A percentile compares a stretch with the other conserved stretches of the same genome.
Conservation (phyloP, 2,113 vertebrate genomes). For the Cichladusa arquata region DNA sequence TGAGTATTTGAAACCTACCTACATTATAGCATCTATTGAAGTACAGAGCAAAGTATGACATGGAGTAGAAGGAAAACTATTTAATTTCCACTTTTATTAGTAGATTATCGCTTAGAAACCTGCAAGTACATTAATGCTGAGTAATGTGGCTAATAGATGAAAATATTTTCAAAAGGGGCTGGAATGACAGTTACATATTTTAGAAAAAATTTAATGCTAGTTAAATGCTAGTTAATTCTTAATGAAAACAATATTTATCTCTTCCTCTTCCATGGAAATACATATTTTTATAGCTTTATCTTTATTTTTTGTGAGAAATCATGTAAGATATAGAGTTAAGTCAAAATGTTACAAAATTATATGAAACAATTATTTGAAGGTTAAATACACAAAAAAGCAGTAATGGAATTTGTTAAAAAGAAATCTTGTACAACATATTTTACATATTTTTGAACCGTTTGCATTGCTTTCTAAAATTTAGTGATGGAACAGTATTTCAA, state of each 20-base stretch:
- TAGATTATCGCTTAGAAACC: neutral
- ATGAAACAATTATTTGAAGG: neutral
- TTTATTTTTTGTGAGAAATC: neutral
- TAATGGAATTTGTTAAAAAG: neutral
- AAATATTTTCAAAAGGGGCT: neutral
- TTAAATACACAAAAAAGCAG: neutral
- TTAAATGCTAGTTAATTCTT: no score
- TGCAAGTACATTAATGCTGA: neutral
- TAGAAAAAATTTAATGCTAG: neutral
- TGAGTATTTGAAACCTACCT: neutral
- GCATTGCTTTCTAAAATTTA: neutral
- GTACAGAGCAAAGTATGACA: neutral
- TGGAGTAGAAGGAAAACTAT: neutral
- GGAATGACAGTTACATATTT: neutral
- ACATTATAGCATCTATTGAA: neutral
- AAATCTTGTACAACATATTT: neutral
- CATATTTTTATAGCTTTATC: neutral
- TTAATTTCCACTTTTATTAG: constrained; percentile 16
- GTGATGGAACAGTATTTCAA: neutral
- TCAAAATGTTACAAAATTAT: neutral
- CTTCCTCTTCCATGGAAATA: neutral
- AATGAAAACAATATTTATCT: neutral
- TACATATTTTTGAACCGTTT: neutral
- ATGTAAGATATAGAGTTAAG: neutral
- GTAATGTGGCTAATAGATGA: neutral